Evolutionary conservation across 2,888 invertebrate species (phyloP), one percentile per base, ranked within the genome.

Genomic region (Patella pellucida): DNA sequence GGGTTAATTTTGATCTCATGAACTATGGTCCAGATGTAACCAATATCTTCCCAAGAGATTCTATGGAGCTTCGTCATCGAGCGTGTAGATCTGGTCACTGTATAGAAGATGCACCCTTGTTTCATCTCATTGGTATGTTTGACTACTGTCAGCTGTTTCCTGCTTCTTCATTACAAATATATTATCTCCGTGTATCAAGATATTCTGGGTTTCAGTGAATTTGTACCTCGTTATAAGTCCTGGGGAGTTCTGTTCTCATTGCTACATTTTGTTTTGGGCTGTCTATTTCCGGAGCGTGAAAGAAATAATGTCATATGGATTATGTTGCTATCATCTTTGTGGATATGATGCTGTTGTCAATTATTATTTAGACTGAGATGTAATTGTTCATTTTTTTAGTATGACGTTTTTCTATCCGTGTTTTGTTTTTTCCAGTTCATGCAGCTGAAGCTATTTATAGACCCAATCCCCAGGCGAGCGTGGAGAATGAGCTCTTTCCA

Each of bases 41-140:
- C 54, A 85, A 86, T 74, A 78, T 86, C 72, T 87, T 82, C 71
- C 78, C 85, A 4, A 75, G 84, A 5, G 84, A 83, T 50, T 83
- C 82, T 27, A 31, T 76, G 16, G 76, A 72, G 7, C 72, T 83
- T 31, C 74, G 77, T n/a, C 41, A 68, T 12, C 76, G 81, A 31
- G 85, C 86, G 0, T 84, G 85, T 74, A 75, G 79, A 15, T 80
- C 80, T 3, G 75, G 78, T 19, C 85, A 86, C 75, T 85, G 85
- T 71, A 77, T 86, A 3, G 84, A 84, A 69, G 75, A 83, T 31
- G 73, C 85, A 5, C 85, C 86, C 3, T 76, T 86, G 50, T 86
- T 85, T 76, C 78, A 83, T 15, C 83, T 84, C 11, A 70, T 85
- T 15, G 83, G 86, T 86, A 77, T 72, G 82, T 81, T 52, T 15